Evolutionary conservation across 2,797 vertebrate species (phyloP), one percentile per base, ranked within the genome.

Genomic region (Oreortyx pictus): DNA sequence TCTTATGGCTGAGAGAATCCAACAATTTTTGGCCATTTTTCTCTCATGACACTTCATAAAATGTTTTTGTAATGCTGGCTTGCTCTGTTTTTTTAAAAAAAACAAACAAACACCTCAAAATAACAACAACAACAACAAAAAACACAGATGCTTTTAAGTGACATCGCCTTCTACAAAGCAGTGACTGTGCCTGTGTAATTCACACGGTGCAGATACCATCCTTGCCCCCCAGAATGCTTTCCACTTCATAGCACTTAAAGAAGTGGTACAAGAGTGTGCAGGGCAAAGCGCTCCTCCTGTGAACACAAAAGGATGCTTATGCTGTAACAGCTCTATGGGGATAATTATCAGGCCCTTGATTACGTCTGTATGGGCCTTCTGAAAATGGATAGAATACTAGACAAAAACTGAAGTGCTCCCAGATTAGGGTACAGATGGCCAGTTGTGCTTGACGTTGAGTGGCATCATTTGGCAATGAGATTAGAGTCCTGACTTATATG

Each of bases 341-440:
- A 46, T 84, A 67, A 89, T 95, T 89, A 72, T 79, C 64, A 82
- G 67, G 22, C 37, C 27, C 35, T 71, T 64, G 50, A 79, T 88
- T 84, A 60, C 37, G 71, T 92, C 47, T 94, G 29, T 72, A 67
- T 33, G 50, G 50, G 11, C 74, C 88, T 88, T 89, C 77, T 87
- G 52, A 64, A 78, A 24, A 44, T 72, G 50, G 56, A 61, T 82
- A 73, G 41, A 74, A 46, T 15, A 47, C 57, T 75, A 64, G 33
- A 73, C 77, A 79, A 66, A 83, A 60, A 25, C 37, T 56, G 35
- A 79, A 90, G 57, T 87, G 47, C 35, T 60, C 54, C 12, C 9
- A 0, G 37, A 31, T 61, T 72, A 71, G 67, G 37, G 24, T 77
- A 56, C 33, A 86, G 90, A 24, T 41, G 57, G 37, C 77, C 33